These are phyloP conservation scores for Corythornis madagascariensis DNA, from an alignment of 2,113 vertebrate genomes.

Conservation along the genomic window DNA sequence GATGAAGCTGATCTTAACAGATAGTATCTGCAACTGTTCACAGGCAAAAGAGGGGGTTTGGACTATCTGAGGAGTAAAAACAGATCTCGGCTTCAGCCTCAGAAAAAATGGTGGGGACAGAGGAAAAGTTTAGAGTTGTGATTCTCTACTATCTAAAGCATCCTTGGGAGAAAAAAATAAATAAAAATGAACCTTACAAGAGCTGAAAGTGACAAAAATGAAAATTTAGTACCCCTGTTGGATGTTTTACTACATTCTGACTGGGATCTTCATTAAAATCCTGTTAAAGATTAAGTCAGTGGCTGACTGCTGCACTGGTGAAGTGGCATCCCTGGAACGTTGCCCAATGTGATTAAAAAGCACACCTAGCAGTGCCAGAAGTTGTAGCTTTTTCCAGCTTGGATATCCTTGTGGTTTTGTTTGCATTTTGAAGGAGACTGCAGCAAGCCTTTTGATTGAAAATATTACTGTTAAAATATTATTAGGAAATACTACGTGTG, in stretches of 20 bases:
- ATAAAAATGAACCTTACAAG: not conserved
- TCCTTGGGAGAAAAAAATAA: not conserved
- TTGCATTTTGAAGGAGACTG: not conserved
- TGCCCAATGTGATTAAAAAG: not conserved
- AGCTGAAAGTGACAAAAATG: not conserved
- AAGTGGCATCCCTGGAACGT: not conserved
- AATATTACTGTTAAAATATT: not conserved
- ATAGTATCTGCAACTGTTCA: conserved; percentile 74
- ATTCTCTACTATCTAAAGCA: not conserved
- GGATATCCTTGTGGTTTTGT: not conserved
- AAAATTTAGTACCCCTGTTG: not conserved
- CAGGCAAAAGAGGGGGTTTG: not conserved
- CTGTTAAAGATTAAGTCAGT: not conserved
- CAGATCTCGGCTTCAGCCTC: not conserved
- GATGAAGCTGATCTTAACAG: conserved; percentile 68
- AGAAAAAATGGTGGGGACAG: not conserved
- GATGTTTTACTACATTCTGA: conserved; percentile 4
- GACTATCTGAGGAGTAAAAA: not conserved
- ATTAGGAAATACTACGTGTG: not conserved
- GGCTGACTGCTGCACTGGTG: not conserved
- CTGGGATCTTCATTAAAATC: conserved; percentile 41
- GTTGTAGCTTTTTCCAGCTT: not conserved
- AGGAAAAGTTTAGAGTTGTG: not conserved
- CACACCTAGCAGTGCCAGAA: not conserved
- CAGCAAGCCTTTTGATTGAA: not conserved